A percentile compares a stretch with the other conserved stretches of the same genome.
phyloP scores from a whole-genome alignment of 2,113 vertebrate genomes.

The Pangasianodon hypophthalmus region DNA sequence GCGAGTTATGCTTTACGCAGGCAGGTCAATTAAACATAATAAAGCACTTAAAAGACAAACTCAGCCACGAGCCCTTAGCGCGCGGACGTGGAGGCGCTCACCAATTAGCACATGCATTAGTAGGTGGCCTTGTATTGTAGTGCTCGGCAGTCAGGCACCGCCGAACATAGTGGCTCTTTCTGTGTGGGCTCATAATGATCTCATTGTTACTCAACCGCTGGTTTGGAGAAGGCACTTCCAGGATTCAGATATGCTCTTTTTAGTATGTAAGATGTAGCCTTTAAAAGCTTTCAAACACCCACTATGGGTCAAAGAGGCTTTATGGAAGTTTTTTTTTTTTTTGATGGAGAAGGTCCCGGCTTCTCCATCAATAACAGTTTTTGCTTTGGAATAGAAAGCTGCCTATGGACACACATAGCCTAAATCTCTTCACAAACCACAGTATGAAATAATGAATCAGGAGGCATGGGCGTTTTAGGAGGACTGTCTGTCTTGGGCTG shows the following conservation, averaged over 20 bases:
- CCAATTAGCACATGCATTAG: constrained; percentile 67
- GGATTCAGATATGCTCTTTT: constrained; percentile 27
- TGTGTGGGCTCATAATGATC: constrained; percentile 44
- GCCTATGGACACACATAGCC: neutral
- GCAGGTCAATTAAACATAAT: constrained; percentile 70
- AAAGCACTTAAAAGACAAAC: constrained; percentile 65
- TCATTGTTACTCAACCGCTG: constrained; percentile 40
- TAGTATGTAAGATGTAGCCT: neutral
- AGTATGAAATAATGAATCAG: constrained; percentile 52
- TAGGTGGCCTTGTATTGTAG: constrained; percentile 54
- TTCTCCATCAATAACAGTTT: neutral
- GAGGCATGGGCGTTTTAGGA: constrained; percentile 53
- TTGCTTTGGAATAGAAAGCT: no score
- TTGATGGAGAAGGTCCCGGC: neutral
- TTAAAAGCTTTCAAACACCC: constrained; percentile 8
- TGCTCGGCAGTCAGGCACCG: constrained; percentile 47
- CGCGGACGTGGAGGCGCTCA: constrained; percentile 54
- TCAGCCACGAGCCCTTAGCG: constrained; percentile 58
- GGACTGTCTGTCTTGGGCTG: neutral
- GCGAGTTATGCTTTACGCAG: constrained; percentile 50
- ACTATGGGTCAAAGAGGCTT: neutral
- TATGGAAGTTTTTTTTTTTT: neutral
- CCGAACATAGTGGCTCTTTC: constrained; percentile 43
- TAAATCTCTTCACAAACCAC: neutral
- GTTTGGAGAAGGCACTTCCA: constrained; percentile 36